Percentiles rank a stretch among this genome's conserved stretches.
phyloP scores from a whole-genome alignment of 2,113 vertebrate species.

The Montifringilla adamsi region DNA sequence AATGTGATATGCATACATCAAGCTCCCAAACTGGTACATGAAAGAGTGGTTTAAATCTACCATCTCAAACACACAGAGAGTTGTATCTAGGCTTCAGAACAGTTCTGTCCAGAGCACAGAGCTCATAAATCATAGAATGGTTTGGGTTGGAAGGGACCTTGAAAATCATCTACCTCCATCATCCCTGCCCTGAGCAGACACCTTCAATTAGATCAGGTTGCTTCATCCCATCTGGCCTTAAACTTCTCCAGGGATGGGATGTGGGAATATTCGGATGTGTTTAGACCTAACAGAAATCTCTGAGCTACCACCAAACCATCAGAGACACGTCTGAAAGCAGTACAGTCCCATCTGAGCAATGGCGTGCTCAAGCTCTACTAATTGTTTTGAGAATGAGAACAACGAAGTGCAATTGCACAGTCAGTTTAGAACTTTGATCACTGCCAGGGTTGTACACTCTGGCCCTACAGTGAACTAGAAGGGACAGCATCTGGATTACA shows the following conservation, averaged over 20 bases:
- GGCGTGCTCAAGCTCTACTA: neutral
- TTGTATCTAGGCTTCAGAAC: neutral
- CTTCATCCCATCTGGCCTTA: neutral
- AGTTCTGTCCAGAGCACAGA: neutral
- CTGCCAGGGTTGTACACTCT: neutral
- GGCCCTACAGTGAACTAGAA: neutral
- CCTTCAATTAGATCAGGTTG: neutral
- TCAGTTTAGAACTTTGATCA: neutral
- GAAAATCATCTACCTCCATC: neutral
- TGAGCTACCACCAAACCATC: neutral
- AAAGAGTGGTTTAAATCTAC: neutral
- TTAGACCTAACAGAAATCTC: neutral
- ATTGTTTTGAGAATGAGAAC: neutral
- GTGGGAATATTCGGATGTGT: accelerated
- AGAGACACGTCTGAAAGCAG: neutral
- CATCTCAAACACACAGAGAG: neutral
- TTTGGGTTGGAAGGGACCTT: neutral
- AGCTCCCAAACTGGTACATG: neutral
- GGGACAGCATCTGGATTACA: neutral
- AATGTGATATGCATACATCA: neutral
- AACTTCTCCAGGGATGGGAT: neutral
- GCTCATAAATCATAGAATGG: neutral
- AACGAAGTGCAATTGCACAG: neutral
- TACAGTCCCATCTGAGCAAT: neutral
- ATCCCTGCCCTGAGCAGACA: neutral